phyloP scores from a whole-genome alignment of 2,113 vertebrate species.

The Triplophysa tibetana region DNA sequence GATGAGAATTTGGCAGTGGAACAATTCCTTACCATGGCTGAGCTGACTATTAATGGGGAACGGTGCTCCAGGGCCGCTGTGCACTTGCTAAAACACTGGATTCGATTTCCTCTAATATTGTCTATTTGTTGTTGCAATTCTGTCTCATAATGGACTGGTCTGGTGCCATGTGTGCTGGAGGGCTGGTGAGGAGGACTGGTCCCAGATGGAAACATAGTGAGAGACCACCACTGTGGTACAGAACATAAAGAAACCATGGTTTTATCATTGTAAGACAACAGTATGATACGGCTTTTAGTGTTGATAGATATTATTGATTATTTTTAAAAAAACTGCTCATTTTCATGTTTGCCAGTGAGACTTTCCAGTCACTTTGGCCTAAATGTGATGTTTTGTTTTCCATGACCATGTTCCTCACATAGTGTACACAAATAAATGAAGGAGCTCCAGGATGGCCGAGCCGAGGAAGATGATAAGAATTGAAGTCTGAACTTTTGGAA shows the following conservation, averaged over 20 bases:
- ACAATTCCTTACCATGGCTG: slow-evolving; percentile 57
- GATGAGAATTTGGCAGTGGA: slow-evolving; percentile 69
- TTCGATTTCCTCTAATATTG: slow-evolving; percentile 60
- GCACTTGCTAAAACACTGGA: slow-evolving; percentile 57
- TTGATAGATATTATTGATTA: slow-evolving; percentile 30
- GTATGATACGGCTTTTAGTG: not conserved
- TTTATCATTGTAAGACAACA: not conserved
- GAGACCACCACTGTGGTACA: slow-evolving; percentile 4
- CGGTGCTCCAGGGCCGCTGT: slow-evolving; percentile 53
- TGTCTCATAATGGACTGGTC: slow-evolving; percentile 53
- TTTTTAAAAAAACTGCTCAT: not conserved
- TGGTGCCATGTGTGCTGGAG: slow-evolving; percentile 58
- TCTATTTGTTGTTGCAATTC: slow-evolving; percentile 63
- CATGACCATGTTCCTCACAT: slow-evolving; percentile 50
- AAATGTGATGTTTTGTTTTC: slow-evolving; percentile 60
- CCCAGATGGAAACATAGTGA: slow-evolving; percentile 59
- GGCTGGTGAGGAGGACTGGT: slow-evolving; percentile 63
- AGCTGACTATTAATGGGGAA: slow-evolving; percentile 26
- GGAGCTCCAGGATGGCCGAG: slow-evolving; percentile 53
- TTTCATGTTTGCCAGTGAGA: slow-evolving; percentile 40
- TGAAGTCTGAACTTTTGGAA: slow-evolving; percentile 23
- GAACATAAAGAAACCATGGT: not conserved
- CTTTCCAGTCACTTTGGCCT: slow-evolving; percentile 47
- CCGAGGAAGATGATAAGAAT: slow-evolving; percentile 62
- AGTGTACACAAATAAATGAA: slow-evolving; percentile 67